Percentiles rank a stretch among this genome's conserved stretches.
These are phyloP conservation scores for Sinosuthora webbiana DNA, from an alignment of 2,113 vertebrate species.

Conservation along the genomic window DNA sequence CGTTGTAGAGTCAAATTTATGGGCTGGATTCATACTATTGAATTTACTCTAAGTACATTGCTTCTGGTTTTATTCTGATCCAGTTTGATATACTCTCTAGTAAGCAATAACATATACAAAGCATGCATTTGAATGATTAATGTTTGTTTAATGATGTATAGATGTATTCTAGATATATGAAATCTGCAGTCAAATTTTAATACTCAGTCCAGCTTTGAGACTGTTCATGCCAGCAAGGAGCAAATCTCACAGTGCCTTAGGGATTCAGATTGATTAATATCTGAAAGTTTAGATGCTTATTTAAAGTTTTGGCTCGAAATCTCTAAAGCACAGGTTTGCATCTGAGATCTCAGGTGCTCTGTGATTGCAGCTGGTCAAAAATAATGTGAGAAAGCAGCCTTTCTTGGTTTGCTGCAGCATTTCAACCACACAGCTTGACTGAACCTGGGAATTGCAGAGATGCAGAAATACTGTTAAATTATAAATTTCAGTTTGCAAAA, in stretches of 20 bases:
- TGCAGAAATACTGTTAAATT: neutral
- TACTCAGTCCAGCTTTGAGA: conserved; percentile 7
- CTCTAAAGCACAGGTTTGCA: conserved; percentile 17
- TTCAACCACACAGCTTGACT: neutral
- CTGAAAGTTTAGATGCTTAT: conserved; percentile 30
- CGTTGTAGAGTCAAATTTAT: neutral
- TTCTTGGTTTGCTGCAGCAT: conserved; percentile 27
- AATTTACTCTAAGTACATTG: neutral
- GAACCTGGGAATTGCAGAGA: neutral
- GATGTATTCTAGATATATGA: neutral
- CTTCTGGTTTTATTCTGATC: conserved; percentile 19
- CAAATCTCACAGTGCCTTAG: neutral
- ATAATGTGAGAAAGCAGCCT: neutral
- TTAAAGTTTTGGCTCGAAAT: conserved; percentile 38
- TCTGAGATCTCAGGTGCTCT: conserved; percentile 21
- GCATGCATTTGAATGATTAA: conserved; percentile 27
- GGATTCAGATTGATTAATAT: conserved; percentile 12
- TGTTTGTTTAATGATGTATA: conserved; percentile 30
- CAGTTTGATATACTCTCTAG: neutral
- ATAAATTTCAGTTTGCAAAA: neutral
- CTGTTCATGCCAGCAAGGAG: neutral
- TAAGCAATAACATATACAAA: neutral
- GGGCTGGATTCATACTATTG: neutral
- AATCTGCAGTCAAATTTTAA: conserved; percentile 35
- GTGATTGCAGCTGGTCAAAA: conserved; percentile 20